Conservation (phyloP, 1,140 invertebrate genomes). For the Phocides pigmalion region DNA sequence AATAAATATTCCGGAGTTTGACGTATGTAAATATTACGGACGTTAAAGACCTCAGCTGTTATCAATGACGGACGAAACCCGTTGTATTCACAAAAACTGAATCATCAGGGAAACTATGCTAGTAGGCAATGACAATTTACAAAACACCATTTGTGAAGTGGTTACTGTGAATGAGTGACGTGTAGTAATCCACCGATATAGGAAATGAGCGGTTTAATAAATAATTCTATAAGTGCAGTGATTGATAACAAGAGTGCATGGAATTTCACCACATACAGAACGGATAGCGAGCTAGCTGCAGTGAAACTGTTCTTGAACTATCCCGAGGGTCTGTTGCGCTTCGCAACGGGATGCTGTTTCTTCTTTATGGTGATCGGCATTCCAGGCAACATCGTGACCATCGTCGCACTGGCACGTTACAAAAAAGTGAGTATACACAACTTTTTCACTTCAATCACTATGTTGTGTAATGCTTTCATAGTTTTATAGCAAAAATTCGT, state of each 20-base stretch:
- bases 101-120: slow-evolving; percentile 46
- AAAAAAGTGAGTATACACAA: slow-evolving; percentile 87
- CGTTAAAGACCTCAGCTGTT: slow-evolving; percentile 2
- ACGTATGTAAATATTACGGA: slow-evolving; percentile 2
- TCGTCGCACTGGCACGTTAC: slow-evolving; percentile 89
- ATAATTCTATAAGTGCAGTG: slow-evolving; percentile 17
- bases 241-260: slow-evolving; percentile 2
- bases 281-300: slow-evolving; percentile 55
- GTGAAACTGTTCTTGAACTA: slow-evolving; percentile 88
- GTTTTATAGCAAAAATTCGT: too few species aligned
- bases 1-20: background rate
- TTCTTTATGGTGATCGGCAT: slow-evolving; percentile 92
- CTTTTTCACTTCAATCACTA: too few species aligned
- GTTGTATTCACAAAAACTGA: slow-evolving; percentile 42
- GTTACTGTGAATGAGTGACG: slow-evolving; percentile 49
- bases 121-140: slow-evolving; percentile 44
- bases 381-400: slow-evolving; percentile 91
- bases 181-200: slow-evolving; percentile 27
- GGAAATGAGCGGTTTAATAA: slow-evolving; percentile 8
- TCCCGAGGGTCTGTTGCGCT: slow-evolving; percentile 86
- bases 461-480: too few species aligned
- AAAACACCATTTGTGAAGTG: slow-evolving; percentile 48
- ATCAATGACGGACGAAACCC: slow-evolving; percentile 40
- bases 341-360: slow-evolving; percentile 89
- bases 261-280: slow-evolving; percentile 30